These are phyloP conservation scores for Epinephelus cyanopodus DNA, from an alignment of 2,113 vertebrate genomes.

Conservation along the genomic window DNA sequence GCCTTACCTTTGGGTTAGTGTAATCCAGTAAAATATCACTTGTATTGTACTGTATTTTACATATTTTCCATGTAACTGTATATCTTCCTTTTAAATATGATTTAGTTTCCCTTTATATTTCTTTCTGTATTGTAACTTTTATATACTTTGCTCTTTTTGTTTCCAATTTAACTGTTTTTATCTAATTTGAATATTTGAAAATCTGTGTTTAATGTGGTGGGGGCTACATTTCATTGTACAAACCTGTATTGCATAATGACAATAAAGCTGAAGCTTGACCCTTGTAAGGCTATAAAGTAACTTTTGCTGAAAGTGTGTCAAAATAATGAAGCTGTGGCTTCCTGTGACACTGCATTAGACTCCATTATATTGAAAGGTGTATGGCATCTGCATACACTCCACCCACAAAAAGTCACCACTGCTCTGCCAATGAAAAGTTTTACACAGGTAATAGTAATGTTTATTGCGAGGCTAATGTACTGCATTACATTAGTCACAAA, in stretches of 20 bases:
- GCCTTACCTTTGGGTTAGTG: constrained; percentile 2
- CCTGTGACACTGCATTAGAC: not conserved
- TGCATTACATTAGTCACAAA: constrained; percentile 36
- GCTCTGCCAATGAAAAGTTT: not conserved
- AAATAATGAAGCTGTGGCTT: not conserved
- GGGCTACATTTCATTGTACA: not conserved
- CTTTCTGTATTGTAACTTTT: no score
- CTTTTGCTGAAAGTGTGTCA: not conserved
- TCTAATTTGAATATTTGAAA: not conserved
- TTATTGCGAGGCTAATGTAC: constrained; percentile 25
- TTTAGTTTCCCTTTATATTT: no score
- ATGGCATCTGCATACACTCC: not conserved
- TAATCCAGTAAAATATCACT: not conserved
- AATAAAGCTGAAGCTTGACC: not conserved
- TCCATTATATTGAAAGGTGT: not conserved
- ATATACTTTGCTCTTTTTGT: not conserved
- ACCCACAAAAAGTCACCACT: not conserved
- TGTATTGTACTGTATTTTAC: not conserved
- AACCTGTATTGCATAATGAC: not conserved
- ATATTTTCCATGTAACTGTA: not conserved
- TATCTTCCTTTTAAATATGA: no score
- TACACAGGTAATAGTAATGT: not conserved
- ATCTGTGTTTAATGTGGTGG: not conserved
- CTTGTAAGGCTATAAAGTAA: not conserved
- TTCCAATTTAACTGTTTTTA: not conserved